A percentile compares a stretch with the other conserved stretches of the same genome.
Conservation (phyloP, 2,113 vertebrate species). For the Chrysemys picta region DNA sequence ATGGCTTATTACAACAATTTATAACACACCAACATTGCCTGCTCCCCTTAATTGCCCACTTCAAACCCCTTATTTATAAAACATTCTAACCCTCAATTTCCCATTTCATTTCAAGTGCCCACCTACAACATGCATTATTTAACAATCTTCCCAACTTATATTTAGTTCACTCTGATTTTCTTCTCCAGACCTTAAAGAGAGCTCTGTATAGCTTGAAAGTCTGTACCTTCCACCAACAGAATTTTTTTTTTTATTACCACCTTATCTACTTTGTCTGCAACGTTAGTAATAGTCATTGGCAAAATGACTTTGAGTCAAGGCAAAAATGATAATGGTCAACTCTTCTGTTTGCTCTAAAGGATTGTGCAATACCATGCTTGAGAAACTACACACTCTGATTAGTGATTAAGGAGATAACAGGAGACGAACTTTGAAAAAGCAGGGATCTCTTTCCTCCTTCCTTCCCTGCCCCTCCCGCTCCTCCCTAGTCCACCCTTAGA, state of each 20-base stretch:
- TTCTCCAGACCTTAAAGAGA: neutral
- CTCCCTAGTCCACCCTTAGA: neutral
- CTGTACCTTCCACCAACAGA: neutral
- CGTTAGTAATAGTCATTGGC: neutral
- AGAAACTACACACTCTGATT: neutral
- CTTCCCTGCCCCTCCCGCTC: neutral
- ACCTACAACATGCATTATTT: neutral
- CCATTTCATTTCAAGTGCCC: neutral
- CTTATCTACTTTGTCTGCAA: neutral
- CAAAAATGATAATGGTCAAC: neutral
- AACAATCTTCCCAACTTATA: neutral
- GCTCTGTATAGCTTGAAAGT: neutral
- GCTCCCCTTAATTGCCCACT: neutral
- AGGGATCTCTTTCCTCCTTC: neutral
- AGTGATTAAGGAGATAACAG: neutral
- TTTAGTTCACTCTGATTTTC: neutral
- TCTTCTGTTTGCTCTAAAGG: neutral
- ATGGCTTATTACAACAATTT: neutral
- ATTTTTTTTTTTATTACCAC: neutral
- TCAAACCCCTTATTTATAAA: too few species aligned
- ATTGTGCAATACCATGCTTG: neutral
- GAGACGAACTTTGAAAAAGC: neutral
- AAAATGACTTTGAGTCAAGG: neutral
- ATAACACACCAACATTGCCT: neutral
- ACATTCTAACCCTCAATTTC: too few species aligned